Percentiles rank a stretch among this genome's conserved stretches.
These are phyloP conservation scores for Prostheceraeus crozeri DNA, from an alignment of 2,888 invertebrate species.

Conservation along the genomic window DNA sequence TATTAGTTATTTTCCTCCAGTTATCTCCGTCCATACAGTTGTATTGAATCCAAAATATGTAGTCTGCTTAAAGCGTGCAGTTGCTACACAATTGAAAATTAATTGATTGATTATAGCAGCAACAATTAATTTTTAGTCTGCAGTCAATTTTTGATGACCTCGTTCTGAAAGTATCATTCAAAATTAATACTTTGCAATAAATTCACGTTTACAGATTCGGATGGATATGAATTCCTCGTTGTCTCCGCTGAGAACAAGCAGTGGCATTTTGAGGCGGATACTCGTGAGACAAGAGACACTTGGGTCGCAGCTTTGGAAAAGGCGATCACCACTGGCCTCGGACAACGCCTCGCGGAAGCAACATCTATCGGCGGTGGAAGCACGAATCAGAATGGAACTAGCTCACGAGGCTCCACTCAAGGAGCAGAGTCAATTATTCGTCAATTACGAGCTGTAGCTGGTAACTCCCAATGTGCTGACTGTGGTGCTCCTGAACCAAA, in stretches of 20 bases:
- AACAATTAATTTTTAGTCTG: neutral
- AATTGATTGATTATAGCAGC: neutral
- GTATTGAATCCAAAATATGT: neutral
- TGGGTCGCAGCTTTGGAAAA: conserved; percentile 57
- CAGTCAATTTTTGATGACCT: too few species aligned
- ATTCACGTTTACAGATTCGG: conserved; percentile 46
- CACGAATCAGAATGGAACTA: too few species aligned
- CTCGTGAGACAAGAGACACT: conserved; percentile 61
- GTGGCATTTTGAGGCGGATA: conserved; percentile 92
- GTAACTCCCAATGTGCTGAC: conserved; percentile 83
- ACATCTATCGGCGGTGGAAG: too few species aligned
- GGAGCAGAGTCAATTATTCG: too few species aligned
- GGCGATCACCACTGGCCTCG: conserved; percentile 82
- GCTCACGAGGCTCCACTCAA: too few species aligned
- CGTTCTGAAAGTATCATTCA: too few species aligned
- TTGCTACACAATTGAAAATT: neutral
- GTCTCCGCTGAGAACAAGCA: conserved; percentile 81
- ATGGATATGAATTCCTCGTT: conserved; percentile 76
- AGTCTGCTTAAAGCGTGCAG: neutral
- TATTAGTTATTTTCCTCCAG: too few species aligned
- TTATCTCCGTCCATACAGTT: too few species aligned
- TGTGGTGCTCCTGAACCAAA: conserved; percentile 78
- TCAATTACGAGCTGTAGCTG: too few species aligned
- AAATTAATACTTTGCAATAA: neutral
- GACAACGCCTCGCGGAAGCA: conserved; percentile 60